phyloP scores from a whole-genome alignment of 1,140 invertebrate species.

The Oryctes rhinoceros region DNA sequence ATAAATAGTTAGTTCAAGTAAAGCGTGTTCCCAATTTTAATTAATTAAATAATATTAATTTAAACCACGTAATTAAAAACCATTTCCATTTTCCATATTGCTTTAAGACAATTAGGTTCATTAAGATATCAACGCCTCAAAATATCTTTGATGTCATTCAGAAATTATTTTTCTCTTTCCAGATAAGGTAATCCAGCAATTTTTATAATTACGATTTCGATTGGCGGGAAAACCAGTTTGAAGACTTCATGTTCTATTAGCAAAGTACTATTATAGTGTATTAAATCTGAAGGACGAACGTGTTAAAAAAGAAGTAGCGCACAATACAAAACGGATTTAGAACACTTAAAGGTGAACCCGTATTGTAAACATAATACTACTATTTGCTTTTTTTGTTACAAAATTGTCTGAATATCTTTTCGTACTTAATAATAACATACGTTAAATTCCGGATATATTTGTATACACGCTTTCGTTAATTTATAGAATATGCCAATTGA shows the following conservation, averaged over 20 bases:
- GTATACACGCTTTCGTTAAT: too few relatives aligned
- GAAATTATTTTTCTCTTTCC: neutral
- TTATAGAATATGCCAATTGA: too few relatives aligned
- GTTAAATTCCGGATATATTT: too few relatives aligned
- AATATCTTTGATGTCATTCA: neutral
- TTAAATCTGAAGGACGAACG: constrained; percentile 10
- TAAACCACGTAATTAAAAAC: too few relatives aligned
- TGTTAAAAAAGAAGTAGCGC: constrained; percentile 2
- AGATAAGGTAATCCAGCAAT: neutral
- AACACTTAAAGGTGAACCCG: neutral
- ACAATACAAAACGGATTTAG: neutral
- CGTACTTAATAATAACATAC: too few relatives aligned
- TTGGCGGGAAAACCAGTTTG: neutral
- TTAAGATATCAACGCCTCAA: too few relatives aligned
- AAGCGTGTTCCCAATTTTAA: too few relatives aligned
- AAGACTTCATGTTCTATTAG: neutral
- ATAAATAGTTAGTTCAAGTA: too few relatives aligned
- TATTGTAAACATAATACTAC: neutral
- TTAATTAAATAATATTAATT: too few relatives aligned
- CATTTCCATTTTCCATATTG: neutral
- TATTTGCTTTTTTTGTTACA: neutral
- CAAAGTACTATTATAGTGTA: constrained; percentile 9
- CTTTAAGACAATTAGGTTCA: too few relatives aligned
- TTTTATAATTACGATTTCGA: constrained; percentile 6
- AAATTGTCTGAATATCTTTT: too few relatives aligned